Evolutionary conservation across 2,113 vertebrate genomes (phyloP), one percentile per base, ranked within the genome.

Genomic region (Orthonyx spaldingii): DNA sequence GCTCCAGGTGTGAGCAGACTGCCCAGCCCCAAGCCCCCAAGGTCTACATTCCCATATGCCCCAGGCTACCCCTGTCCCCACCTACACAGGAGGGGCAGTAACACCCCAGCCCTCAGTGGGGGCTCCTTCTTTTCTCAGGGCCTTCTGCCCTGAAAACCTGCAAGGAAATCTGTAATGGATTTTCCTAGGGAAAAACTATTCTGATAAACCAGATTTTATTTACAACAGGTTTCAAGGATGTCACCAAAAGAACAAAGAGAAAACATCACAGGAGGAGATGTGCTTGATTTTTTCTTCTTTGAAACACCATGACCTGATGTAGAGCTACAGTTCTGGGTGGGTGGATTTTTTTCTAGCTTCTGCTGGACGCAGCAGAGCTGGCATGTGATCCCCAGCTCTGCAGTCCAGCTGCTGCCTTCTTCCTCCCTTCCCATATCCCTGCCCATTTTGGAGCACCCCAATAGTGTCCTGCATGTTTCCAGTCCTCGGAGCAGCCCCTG

Each of bases 11-110:
- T 0, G 0, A 39, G 50, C 11, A 13, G 26, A 2, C 1, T 10
- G 30, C 16, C 35, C 57, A 71, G 33, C 56, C 64, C 37, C 79
- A 32, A 12, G 5, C 6, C 7, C 15, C 55, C 30, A 21, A 4
- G 6, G 6, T 47, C 27, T 35, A 2, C 0, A 0, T 12, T 41
- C 17, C 6, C 1, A n/a, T 1, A 33, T 0, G 4, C 3, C 27
- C 60, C 14, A 28, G 17, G 64, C 23, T 7, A 18, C 32, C 57
- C 44, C 3, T 1, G 41, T 2, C 26, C 46, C 49, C 69, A 0
- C 5, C 27, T 0, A 0, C 23, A 52, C 23, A 16, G 39, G 16
- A 69, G n/a, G 22, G 28, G 6, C 78, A 90, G 42, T 1, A 0
- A 30, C 50, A n/a, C n/a, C 60, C 55, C 56, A 12, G 12, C 10